phyloP scores from a whole-genome alignment of 1,140 invertebrate genomes.

The Drosophila neocordata region DNA sequence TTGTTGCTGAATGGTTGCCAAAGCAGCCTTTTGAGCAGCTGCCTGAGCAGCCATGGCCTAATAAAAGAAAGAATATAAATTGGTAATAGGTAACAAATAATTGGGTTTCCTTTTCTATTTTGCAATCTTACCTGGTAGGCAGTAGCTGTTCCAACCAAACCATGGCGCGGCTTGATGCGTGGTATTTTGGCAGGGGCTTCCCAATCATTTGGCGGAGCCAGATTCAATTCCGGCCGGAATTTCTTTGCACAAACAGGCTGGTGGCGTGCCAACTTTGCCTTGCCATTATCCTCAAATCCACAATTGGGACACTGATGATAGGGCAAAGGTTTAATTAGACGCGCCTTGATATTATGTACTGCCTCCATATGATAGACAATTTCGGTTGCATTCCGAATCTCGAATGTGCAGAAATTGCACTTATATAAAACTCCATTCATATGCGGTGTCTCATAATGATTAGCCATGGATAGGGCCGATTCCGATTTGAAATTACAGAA shows the following conservation, averaged over 20 bases:
- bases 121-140: conserved; percentile 73
- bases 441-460: conserved; percentile 96
- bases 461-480: conserved; percentile 92
- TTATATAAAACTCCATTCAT: conserved; percentile 93
- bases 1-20: conserved; percentile 79
- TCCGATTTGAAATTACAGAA: conserved; percentile 97
- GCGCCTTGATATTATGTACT: conserved; percentile 91
- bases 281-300: conserved; percentile 96
- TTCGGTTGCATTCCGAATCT: conserved; percentile 92
- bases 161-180: conserved; percentile 78
- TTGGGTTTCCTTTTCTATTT: background rate
- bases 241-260: conserved; percentile 94
- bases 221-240: conserved; percentile 93
- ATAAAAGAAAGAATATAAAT: background rate
- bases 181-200: conserved; percentile 96
- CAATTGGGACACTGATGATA: conserved; percentile 97
- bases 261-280: conserved; percentile 95
- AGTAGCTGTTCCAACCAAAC: conserved; percentile 81
- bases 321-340: conserved; percentile 91
- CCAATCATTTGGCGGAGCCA: conserved; percentile 93
- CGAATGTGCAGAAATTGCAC: conserved; percentile 94
- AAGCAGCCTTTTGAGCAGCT: conserved; percentile 78
- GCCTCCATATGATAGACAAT: conserved; percentile 96
- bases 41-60: conserved; percentile 82
- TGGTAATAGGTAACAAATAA: no score